Evolutionary conservation across 2,113 vertebrate genomes (phyloP), one percentile per base, ranked within the genome.

Genomic region (Oncorhynchus clarkii): DNA sequence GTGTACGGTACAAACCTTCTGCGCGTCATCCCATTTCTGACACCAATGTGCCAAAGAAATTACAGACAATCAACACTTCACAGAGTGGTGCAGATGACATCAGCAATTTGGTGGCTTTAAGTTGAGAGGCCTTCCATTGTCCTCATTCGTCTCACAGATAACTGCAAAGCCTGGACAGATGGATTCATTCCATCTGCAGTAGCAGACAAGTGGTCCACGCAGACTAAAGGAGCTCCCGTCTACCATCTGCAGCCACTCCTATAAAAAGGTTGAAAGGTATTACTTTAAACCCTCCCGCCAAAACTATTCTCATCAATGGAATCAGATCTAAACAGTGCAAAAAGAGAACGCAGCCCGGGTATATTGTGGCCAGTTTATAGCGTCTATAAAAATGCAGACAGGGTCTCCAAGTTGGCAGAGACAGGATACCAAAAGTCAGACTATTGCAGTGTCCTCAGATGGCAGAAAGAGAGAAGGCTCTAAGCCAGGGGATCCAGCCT

Each of bases 121-220:
- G 18, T 62, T 24, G 59, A 62, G 59, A 62, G 8, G 8, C 45
- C 51, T 26, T 54, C 69, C 9, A 49, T 24, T 70, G 45, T 48
- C 51, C 24, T 71, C 51, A 26, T 71, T 48, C 39, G 18, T 71
- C 45, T 71, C 45, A 26, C 69, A 71, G 48, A 26, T 54, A 26
- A 71, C 48, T 49, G 69, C 45, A 71, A 71, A 71, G 48, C 69
- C 48, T 27, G 2, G 8, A 22, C 54, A 71, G 51, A 26, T 71
- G 5, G 7, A 27, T 8, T 24, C 59, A 22, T 24, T 24, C 5
- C 7, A 11, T 57, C 29, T 11, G 39, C 39, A 45, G 39, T 18
- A 45, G 34, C 18, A 20, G 18, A 69, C 31, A 45, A 31, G 20
- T 14, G 13, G 45, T 20, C 16, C 1, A 54, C 4, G 1, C 51